Evolutionary conservation across 2,113 vertebrate species (phyloP).

Genomic region (Terrapene triunguis): DNA sequence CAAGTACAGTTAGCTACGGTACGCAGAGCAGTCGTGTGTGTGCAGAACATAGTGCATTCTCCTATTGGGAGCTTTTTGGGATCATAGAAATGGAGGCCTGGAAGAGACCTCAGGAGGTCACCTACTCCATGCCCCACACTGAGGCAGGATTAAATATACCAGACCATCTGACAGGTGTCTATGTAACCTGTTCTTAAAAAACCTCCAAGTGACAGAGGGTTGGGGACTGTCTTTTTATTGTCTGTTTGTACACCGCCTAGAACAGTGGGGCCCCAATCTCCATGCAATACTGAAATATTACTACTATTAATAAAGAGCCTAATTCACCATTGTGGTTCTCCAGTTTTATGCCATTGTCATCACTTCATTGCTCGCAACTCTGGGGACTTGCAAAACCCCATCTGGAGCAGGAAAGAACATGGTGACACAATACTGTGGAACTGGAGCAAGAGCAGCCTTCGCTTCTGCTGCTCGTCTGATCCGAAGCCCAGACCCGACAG

Average conservation of each 20-base stretch:
- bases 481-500: background rate
- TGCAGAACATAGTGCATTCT: background rate
- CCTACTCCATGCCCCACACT: background rate
- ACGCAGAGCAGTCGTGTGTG: background rate
- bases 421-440: background rate
- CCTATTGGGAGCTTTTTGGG: background rate
- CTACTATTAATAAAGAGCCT: background rate
- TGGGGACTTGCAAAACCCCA: background rate
- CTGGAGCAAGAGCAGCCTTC: background rate
- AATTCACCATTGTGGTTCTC: background rate
- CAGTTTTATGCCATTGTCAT: background rate
- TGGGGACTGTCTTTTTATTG: too few species aligned
- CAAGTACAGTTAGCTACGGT: background rate
- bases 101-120: background rate
- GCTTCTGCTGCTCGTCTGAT: background rate
- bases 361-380: background rate
- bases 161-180: too few species aligned
- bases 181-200: too few species aligned
- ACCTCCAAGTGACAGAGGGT: too few species aligned
- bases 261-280: background rate
- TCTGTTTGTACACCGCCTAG: too few species aligned
- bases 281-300: background rate
- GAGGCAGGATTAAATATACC: rapidly evolving
- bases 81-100: background rate
- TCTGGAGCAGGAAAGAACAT: background rate